Base-by-base conservation (phyloP, 1,140 invertebrate genomes). In the Diachasma alloeum region DNA sequence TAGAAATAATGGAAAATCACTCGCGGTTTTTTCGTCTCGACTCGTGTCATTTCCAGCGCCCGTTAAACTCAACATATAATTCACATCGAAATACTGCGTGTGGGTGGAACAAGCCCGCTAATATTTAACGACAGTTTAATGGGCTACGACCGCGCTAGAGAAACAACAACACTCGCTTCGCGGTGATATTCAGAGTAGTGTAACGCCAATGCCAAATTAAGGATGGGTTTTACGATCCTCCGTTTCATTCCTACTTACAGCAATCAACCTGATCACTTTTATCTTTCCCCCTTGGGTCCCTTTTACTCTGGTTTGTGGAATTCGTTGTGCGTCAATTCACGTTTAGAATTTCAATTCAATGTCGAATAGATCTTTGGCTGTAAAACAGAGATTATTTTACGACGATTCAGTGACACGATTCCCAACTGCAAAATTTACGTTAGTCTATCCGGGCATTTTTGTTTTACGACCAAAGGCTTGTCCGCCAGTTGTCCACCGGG, bases 121-220 rank as follows among this genome's bases (percentile, higher is more conserved):
- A 82, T 81, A 79, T 81, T 81, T 81, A 81, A 82, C 78, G 79
- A 80, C 78, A 81, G 80, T 81, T 81, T 81, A 81, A 83, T 81
- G 78, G 59, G 59, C 8, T 26, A 63, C 39, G 31, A 59, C 72
- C 69, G 9, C 46, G 63, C 72, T 53, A 15, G 48, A 77, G 78
- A 80, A 78, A 63, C 75, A 31, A 72, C 71, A 70, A 44, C 56
- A 71, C 19, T 26, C 69, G 19, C 42, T 71, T 22, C 13, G 15
- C 24, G 42, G 19, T 71, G 42, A 46, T 46, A 71, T 53, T 53
- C 15, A 53, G 48, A 19, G 48, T n/a, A 53, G 48, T n/a, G 17
- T 53, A 31, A 17, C 48, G 48, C n/a, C 48, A 53, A 53, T 13
- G 48, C 48, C 15, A 53, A 53, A 53, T 53, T 53, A 19, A 53